Evolutionary conservation across 2,888 invertebrate genomes (phyloP).

Genomic region (Argyra leucocephala): DNA sequence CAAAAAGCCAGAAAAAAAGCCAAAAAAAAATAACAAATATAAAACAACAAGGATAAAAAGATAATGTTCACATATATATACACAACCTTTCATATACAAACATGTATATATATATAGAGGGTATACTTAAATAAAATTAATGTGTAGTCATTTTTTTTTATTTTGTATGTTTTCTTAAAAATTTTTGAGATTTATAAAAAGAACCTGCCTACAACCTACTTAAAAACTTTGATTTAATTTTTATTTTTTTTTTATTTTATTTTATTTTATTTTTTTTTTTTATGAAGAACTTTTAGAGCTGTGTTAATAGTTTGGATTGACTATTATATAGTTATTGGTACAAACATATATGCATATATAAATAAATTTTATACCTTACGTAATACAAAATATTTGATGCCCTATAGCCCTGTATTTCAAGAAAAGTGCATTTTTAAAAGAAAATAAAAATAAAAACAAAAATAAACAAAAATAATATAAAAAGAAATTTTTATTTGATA

Average conservation of each 20-base stretch:
- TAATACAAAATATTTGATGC: not conserved
- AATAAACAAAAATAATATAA: no score
- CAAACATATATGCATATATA: no score
- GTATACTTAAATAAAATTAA: not conserved
- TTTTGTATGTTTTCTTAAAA: not conserved
- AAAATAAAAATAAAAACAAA: no score
- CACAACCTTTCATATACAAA: not conserved
- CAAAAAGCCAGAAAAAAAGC: not conserved
- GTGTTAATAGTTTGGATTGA: no score
- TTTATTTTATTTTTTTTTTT: no score
- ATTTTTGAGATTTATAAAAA: no score
- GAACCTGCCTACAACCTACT: not conserved
- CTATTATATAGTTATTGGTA: no score
- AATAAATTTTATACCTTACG: not conserved
- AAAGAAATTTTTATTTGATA: constrained; percentile 2
- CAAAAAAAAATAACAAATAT: not conserved
- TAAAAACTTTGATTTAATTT: not conserved
- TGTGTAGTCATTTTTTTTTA: not conserved
- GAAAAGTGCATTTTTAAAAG: not conserved
- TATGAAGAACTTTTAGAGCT: no score
- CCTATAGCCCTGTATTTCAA: not conserved
- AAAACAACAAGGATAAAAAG: not conserved
- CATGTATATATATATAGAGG: not conserved
- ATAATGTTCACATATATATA: not conserved
- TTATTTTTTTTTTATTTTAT: no score